Base-by-base conservation (phyloP, 2,113 vertebrate species). In the Salvelinus sp. region DNA sequence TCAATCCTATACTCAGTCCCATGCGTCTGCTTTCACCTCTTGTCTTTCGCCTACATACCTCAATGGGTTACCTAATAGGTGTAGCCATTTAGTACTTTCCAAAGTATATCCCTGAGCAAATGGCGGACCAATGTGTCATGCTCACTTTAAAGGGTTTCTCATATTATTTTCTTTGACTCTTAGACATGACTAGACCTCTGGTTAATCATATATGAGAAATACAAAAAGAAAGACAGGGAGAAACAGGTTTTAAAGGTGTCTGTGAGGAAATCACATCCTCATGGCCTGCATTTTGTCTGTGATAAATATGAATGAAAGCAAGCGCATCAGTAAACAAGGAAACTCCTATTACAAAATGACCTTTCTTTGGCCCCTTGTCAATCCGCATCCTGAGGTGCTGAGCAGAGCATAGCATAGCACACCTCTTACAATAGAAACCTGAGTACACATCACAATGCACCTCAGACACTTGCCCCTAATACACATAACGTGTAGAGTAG, bases 291-390 rank as follows among this genome's bases (percentile, higher is more conserved):
- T 62, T 75, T 84, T 73, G 78, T 88, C 73, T 82, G 79, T 33
- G 70, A 80, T 64, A 10, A 79, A 77, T 84, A 81, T 81, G 81
- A 79, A 70, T 80, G 79, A 76, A 77, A 83, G 74, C 77, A 81
- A 83, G 82, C 76, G 71, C 65, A 82, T 82, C 82, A 82, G 73
- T 90, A 87, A 86, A 90, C 76, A 78, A 72, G 64, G 75, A 73
- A 72, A 57, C 74, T 79, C 69, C 80, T 75, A 76, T 85, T 81
- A 76, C 66, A 85, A 74, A 76, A 7, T 90, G 89, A 91, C 88
- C 89, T 88, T 79, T 79, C 69, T 81, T 86, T 90, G 86, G 86
- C 87, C 85, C 9, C 74, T 83, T 86, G 87, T 90, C 87, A 84
- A 70, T 85, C 81, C 65, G 14, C 69, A 48, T 71, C 82, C 83